These are phyloP conservation scores for Hyperoodon ampullatus DNA, from an alignment of 2,113 vertebrate genomes.

Conservation along the genomic window DNA sequence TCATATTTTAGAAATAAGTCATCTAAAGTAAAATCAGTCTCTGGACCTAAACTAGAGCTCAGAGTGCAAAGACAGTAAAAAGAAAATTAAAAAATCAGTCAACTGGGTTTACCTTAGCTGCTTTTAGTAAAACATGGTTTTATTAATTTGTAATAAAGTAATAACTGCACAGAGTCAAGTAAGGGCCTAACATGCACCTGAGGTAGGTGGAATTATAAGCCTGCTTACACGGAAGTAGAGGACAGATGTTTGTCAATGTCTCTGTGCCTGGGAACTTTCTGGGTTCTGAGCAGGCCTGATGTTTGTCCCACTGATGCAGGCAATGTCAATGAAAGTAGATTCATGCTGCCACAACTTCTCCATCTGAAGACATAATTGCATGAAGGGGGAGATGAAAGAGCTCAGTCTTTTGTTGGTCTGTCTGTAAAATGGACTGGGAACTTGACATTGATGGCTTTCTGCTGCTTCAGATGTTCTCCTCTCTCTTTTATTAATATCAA, in stretches of 20 bases:
- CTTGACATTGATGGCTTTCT: neutral
- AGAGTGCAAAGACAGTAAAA: constrained; percentile 8
- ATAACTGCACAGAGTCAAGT: neutral
- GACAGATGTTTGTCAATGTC: too few relatives aligned
- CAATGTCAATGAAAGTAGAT: neutral
- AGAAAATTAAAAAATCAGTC: neutral
- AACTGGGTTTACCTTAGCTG: neutral
- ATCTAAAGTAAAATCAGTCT: constrained; percentile 2
- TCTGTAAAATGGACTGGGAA: neutral
- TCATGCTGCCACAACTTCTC: neutral
- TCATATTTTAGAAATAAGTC: neutral
- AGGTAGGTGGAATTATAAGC: neutral
- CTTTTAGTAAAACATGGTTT: neutral
- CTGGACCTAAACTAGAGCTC: neutral
- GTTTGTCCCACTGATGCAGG: neutral
- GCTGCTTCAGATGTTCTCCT: neutral
- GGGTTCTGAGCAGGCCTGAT: neutral
- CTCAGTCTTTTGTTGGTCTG: neutral
- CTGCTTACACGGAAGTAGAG: rapidly evolving
- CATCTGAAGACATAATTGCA: neutral
- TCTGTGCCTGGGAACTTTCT: neutral
- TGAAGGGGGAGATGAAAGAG: neutral
- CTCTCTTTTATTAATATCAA: constrained; percentile 27
- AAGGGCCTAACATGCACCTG: neutral
- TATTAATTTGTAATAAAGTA: neutral